phyloP scores from a whole-genome alignment of 2,113 vertebrate species.

The Taurulus bubalis region DNA sequence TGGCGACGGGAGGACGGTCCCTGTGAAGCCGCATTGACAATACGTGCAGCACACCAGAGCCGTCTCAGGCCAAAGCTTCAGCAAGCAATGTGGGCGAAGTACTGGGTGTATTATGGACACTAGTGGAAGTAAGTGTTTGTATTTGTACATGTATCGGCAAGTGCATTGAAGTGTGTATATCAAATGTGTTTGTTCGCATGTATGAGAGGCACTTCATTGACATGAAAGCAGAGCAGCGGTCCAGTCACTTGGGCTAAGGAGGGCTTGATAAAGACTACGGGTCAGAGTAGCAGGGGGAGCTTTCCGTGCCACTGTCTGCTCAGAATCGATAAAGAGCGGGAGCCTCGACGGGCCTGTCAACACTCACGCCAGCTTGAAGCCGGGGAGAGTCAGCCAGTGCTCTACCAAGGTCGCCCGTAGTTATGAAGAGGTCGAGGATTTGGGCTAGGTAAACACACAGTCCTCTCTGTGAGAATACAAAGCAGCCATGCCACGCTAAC shows the following conservation, averaged over 20 bases:
- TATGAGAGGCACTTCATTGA: conserved; percentile 27
- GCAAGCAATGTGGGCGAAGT: conserved; percentile 21
- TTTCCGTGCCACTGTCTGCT: conserved; percentile 60
- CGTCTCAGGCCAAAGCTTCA: conserved; percentile 17
- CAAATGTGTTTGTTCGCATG: conserved; percentile 13
- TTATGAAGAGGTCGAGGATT: conserved; percentile 75
- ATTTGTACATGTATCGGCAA: background rate
- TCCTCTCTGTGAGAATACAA: conserved; percentile 72
- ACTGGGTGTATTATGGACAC: conserved; percentile 11
- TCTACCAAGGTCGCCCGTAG: conserved; percentile 70
- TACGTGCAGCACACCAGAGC: conserved; percentile 40
- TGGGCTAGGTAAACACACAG: conserved; percentile 71
- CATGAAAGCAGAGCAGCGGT: conserved; percentile 25
- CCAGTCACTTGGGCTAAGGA: conserved; percentile 29
- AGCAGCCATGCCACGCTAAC: conserved; percentile 56
- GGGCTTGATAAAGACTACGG: conserved; percentile 71
- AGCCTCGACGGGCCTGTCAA: conserved; percentile 69
- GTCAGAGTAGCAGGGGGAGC: conserved; percentile 66
- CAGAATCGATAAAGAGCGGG: conserved; percentile 76
- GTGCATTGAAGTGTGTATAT: background rate
- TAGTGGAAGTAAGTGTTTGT: conserved; percentile 8
- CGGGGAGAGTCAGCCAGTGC: conserved; percentile 36
- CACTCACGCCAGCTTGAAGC: conserved; percentile 50
- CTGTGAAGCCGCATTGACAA: conserved; percentile 49
- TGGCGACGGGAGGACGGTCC: conserved; percentile 42